Base-by-base conservation (phyloP, 2,113 vertebrate species). In the Panthera uncia region DNA sequence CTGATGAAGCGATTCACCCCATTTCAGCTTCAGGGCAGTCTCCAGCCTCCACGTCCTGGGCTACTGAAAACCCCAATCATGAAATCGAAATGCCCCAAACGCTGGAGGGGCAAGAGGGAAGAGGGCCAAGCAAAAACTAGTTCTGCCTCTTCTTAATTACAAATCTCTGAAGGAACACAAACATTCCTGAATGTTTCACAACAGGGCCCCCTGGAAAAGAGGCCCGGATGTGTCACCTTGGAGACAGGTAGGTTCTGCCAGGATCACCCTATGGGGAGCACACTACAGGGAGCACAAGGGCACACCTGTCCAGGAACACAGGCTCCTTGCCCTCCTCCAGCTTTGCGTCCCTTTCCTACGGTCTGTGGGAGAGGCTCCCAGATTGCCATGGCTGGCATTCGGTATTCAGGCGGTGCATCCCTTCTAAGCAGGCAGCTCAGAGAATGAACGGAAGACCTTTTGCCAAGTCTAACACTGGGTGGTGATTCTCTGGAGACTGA, bases 181-280 rank as follows among this genome's bases (percentile, higher is more conserved):
- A 96, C 98, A 97, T 98, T 96, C 97, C 97, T 86, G 88, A 94
- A 94, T 66, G 92, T 98, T 98, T 98, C 97, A 90, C 96, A 98
- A 98, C 52, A 55, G 83, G 94, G 68, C 55, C 95, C 97, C 97
- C 97, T 96, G 73, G 86, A 91, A 87, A 87, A 95, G 87, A 1
- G 11, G 86, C 86, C 97, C 65, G 69, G 96, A 95, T 93, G 45
- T 85, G 95, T 88, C 31, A 4, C 87, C 65, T 63, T 95, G 97
- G 95, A 95, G 92, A 95, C 61, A 89, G 91, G 86, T 69, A 91
- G 66, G 80, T 66, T 74, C 74, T 94, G 88, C 87, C 38, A 82
- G 96, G 91, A 93, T 91, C 61, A 52, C 63, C 63, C 25, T 25
- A 14, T 4, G 3, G 21, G 38, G 29, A 23, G 41, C n/a, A 31